phyloP scores from a whole-genome alignment of 1,140 invertebrate genomes.

The Drosophila grimshawi region DNA sequence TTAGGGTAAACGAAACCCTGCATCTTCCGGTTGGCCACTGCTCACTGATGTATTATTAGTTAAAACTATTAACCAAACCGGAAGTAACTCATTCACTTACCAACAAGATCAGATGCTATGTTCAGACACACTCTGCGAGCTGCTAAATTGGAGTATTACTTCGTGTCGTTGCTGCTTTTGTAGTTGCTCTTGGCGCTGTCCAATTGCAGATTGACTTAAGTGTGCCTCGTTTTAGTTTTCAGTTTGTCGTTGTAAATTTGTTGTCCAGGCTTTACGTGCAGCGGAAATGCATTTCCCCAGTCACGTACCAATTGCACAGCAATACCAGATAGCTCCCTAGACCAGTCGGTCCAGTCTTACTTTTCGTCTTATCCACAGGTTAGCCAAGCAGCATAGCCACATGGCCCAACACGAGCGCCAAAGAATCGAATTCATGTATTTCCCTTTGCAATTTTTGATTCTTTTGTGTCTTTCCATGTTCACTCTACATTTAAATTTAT shows the following conservation, averaged over 20 bases:
- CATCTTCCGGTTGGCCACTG: neutral
- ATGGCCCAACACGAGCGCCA: constrained; percentile 48
- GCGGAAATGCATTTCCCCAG: constrained; percentile 80
- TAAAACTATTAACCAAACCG: constrained; percentile 76
- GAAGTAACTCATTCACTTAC: constrained; percentile 81
- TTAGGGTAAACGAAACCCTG: neutral
- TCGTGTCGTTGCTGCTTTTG: constrained; percentile 33
- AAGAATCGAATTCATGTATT: constrained; percentile 47
- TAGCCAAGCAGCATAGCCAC: constrained; percentile 65
- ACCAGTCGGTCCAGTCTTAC: neutral
- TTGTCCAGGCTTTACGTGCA: constrained; percentile 67
- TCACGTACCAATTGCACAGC: constrained; percentile 66
- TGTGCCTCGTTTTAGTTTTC: constrained; percentile 72
- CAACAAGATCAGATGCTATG: constrained; percentile 71
- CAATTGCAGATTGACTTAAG: constrained; percentile 78
- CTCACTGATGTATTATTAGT: constrained; percentile 68
- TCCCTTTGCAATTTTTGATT: neutral
- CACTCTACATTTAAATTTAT: constrained; percentile 67
- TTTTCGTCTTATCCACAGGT: constrained; percentile 18
- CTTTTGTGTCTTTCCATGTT: constrained; percentile 37
- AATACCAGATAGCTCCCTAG: constrained; percentile 31
- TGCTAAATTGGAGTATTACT: constrained; percentile 77
- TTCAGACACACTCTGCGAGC: constrained; percentile 8
- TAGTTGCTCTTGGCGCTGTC: constrained; percentile 41
- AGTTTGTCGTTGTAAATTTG: constrained; percentile 63